Percentiles rank a stretch among this genome's conserved stretches.
Evolutionary conservation across 2,797 vertebrate species (phyloP).

Genomic region (Acrossocheilus wenchowensis): DNA sequence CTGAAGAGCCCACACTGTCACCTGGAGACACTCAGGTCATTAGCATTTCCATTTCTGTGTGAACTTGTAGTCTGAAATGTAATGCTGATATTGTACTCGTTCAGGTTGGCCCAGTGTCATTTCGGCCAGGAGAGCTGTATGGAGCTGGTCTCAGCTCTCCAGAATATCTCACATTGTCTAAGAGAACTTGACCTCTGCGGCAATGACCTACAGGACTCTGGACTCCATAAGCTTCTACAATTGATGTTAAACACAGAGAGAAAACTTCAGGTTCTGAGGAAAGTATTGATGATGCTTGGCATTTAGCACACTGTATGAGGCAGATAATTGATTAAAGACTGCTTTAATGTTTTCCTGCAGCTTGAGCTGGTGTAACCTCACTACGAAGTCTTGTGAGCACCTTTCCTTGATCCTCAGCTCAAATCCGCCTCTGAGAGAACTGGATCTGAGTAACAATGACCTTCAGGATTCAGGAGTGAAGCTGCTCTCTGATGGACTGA

Average conservation of each 20-base stretch:
- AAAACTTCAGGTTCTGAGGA: slow-evolving; percentile 50
- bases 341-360: neutral
- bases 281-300: slow-evolving; percentile 13
- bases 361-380: slow-evolving; percentile 37
- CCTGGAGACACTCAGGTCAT: slow-evolving; percentile 55
- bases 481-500: slow-evolving; percentile 30
- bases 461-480: slow-evolving; percentile 31
- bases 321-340: neutral
- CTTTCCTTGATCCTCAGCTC: slow-evolving; percentile 23
- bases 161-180: slow-evolving; percentile 9
- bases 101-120: slow-evolving; percentile 45
- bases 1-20: slow-evolving; percentile 43
- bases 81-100: neutral
- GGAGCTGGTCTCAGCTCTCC: slow-evolving; percentile 33
- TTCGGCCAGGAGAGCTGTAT: slow-evolving; percentile 46
- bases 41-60: neutral
- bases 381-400: slow-evolving; percentile 20
- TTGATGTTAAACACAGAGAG: neutral
- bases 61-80: neutral
- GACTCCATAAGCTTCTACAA: slow-evolving; percentile 7
- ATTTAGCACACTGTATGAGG: neutral
- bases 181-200: slow-evolving; percentile 53
- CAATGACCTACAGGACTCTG: slow-evolving; percentile 50
- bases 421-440: slow-evolving; percentile 15
- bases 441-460: slow-evolving; percentile 42